Base-by-base conservation (phyloP, 2,113 vertebrate genomes). In the Mionectes macconnelli region DNA sequence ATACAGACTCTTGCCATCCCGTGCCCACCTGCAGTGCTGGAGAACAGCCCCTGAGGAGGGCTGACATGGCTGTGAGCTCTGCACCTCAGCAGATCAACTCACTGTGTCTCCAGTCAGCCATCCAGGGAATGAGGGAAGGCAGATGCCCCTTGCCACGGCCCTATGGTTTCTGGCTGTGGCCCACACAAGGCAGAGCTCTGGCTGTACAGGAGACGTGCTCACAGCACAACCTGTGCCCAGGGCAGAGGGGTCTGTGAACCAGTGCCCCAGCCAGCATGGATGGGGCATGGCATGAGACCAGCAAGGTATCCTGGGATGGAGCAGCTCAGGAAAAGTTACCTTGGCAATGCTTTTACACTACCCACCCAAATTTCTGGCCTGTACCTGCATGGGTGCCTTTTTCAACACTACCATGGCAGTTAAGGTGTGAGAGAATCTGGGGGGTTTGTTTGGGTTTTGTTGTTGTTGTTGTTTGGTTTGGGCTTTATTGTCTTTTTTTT, bases 21-120 rank as follows among this genome's bases (percentile, higher is more conserved):
- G 0, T 50, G 57, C 15, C 70, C 4, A 1, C 39, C 40, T 16
- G 0, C 1, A 22, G 27, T 1, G 3, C 50, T 4, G 14, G 59
- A 77, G 49, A 72, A 64, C 45, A 52, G 73, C 5, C 28, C 56
- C 31, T 23, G 53, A n/a, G 80, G 14, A 30, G 40, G 12, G 23
- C 49, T 64, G 67, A 12, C 0, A 0, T 13, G 42, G 31, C 27
- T 76, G n/a, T 42, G 82, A 70, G 87, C 45, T 57, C 42, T 17
- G 39, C 24, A 37, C 39, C 22, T 50, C 64, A 21, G n/a, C 22
- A 30, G 18, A 4, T 30, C 60, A 63, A 53, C 23, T 18, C 12
- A 18, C 22, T n/a, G 20, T n/a, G 10, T 12, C 49, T 86, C 57
- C 31, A 37, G 14, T 14, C n/a, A 40, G 42, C 47, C 39, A 11